Evolutionary conservation across 37 sponge, comb jelly and placozoan species (phyloP).

Genomic region (Dysidea cf. avara): DNA sequence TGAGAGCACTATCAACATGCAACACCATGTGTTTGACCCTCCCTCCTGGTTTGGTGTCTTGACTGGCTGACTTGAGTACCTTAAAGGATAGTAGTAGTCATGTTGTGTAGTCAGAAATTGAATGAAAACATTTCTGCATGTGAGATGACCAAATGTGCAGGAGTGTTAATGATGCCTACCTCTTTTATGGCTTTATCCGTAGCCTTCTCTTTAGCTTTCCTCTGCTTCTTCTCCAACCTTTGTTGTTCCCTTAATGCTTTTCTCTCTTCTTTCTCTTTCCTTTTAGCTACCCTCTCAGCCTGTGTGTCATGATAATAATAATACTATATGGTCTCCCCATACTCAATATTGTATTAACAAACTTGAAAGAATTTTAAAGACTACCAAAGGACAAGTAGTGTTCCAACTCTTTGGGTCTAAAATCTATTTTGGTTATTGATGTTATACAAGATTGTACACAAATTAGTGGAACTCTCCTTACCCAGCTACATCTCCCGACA

Average conservation of each 20-base stretch:
- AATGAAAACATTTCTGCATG: not conserved
- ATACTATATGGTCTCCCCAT: no score
- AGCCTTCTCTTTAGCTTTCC: constrained; percentile 40
- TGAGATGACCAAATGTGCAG: no score
- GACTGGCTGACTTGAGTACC: constrained; percentile 8
- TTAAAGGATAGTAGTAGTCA: no score
- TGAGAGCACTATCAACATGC: constrained; percentile 35
- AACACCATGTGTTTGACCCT: constrained; percentile 61
- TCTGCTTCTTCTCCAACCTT: constrained; percentile 22
- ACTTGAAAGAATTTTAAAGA: no score
- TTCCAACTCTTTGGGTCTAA: no score
- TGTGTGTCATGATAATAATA: not conserved
- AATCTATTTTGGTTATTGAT: no score
- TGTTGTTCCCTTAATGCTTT: constrained; percentile 4
- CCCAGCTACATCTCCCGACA: no score
- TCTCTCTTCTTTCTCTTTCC: not conserved
- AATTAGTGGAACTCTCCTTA: no score
- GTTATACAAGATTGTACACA: no score
- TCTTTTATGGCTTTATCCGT: constrained; percentile 12
- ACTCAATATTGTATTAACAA: no score
- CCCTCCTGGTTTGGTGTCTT: constrained; percentile 24
- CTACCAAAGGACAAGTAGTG: no score
- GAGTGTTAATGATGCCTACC: no score
- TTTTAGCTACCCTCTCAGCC: not conserved
- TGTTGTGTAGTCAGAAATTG: not conserved